phyloP scores from a whole-genome alignment of 2,888 invertebrate species.

The Thalpophila matura region DNA sequence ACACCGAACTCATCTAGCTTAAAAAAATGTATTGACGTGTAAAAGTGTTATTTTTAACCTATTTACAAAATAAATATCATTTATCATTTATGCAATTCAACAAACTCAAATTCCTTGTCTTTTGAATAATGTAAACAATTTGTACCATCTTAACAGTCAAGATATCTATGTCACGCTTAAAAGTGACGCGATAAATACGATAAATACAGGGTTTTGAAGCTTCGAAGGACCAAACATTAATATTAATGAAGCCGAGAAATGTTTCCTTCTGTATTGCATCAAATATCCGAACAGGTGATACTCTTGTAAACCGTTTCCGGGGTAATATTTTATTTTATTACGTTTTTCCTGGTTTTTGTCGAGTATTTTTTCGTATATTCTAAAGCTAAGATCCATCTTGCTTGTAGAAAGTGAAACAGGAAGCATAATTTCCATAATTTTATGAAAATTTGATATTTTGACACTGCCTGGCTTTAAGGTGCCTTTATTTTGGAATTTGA shows the following conservation, averaged over 20 bases:
- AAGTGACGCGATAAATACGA: slow-evolving; percentile 59
- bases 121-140: slow-evolving; percentile 63
- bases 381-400: background rate
- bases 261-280: slow-evolving; percentile 48
- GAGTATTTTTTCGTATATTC: background rate
- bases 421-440: slow-evolving; percentile 18
- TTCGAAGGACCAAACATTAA: slow-evolving; percentile 56
- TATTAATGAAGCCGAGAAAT: slow-evolving; percentile 59
- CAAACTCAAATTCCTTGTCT: slow-evolving; percentile 41
- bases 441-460: background rate
- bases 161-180: slow-evolving; percentile 57
- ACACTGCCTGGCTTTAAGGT: background rate
- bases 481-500: background rate
- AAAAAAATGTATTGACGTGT: too few relatives aligned
- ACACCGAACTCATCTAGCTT: too few relatives aligned
- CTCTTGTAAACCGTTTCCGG: slow-evolving; percentile 7
- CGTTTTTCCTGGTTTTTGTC: background rate
- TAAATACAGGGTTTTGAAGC: slow-evolving; percentile 51
- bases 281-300: slow-evolving; percentile 34
- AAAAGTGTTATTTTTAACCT: too few relatives aligned
- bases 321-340: slow-evolving; percentile 1
- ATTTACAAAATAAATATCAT: too few relatives aligned
- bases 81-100: slow-evolving; percentile 10
- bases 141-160: slow-evolving; percentile 53
- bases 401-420: background rate